Percentiles rank a stretch among this genome's conserved stretches.
These are phyloP conservation scores for Diarsia brunnea DNA, from an alignment of 2,888 invertebrate genomes.

Conservation along the genomic window DNA sequence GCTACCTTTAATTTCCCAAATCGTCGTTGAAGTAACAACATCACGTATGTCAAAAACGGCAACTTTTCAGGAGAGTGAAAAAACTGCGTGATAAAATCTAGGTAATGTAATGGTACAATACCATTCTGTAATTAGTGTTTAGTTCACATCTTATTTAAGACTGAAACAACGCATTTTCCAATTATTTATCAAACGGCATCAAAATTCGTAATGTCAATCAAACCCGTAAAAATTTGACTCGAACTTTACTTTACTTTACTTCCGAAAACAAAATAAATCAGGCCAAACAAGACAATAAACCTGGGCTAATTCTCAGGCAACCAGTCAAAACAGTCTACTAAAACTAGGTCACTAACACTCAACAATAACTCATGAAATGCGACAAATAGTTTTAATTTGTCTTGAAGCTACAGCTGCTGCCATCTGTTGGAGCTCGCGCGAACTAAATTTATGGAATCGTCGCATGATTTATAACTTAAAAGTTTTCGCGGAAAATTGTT, in stretches of 20 bases:
- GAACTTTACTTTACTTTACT: not conserved
- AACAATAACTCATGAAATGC: constrained; percentile 60
- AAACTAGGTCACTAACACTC: constrained; percentile 57
- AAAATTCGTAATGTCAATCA: too few species aligned
- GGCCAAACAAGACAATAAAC: constrained; percentile 41
- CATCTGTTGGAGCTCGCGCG: constrained; percentile 65
- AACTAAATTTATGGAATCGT: constrained; percentile 56
- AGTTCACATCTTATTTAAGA: too few species aligned
- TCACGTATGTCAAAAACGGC: too few species aligned
- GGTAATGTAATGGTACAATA: too few species aligned
- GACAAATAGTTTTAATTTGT: constrained; percentile 63
- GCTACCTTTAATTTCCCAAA: too few species aligned
- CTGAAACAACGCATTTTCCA: too few species aligned
- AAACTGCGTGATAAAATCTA: too few species aligned
- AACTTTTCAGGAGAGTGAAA: too few species aligned
- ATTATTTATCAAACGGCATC: too few species aligned
- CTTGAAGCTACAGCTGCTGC: constrained; percentile 54
- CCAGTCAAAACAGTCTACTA: constrained; percentile 65
- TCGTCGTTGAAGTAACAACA: too few species aligned
- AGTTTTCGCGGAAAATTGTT: constrained; percentile 35
- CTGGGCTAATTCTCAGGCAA: constrained; percentile 39
- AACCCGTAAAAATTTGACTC: too few species aligned
- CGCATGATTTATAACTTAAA: constrained; percentile 46
- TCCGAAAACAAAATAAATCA: constrained; percentile 34
- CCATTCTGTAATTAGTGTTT: too few species aligned